Conservation (phyloP, 2,888 invertebrate species). For the Serripes groenlandicus region DNA sequence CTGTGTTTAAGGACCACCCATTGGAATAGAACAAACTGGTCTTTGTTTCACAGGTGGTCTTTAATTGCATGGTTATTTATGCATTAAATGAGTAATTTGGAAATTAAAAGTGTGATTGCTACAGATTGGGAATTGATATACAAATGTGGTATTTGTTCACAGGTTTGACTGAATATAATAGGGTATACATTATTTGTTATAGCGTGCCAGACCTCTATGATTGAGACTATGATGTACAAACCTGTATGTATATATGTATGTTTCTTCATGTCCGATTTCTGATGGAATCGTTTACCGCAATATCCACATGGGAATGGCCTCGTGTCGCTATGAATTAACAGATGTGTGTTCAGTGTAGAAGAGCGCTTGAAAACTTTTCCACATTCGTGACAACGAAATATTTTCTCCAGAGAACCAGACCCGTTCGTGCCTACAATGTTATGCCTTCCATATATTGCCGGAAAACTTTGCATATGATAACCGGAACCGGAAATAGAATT, state of each 20-base stretch:
- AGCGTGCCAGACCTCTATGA: no score
- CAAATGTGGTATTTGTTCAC: no score
- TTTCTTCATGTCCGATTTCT: conserved; percentile 99
- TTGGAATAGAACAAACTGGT: no score
- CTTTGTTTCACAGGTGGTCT: no score
- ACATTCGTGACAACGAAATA: conserved; percentile 96
- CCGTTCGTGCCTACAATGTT: background rate
- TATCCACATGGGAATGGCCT: conserved; percentile 99
- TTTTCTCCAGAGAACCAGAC: conserved; percentile 67
- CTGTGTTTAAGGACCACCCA: no score
- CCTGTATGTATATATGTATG: conserved; percentile 98
- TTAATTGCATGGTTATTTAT: no score
- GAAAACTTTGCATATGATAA: conserved; percentile 6
- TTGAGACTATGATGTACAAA: no score
- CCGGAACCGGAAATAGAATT: background rate
- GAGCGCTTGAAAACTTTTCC: conserved; percentile 98
- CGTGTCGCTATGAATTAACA: conserved; percentile 98
- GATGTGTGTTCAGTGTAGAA: conserved; percentile 98
- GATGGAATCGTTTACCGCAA: conserved; percentile 99
- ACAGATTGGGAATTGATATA: no score
- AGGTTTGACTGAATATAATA: no score
- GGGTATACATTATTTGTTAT: no score
- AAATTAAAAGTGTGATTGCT: no score
- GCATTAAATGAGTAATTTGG: no score
- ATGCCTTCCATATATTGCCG: conserved; percentile 5